Conservation (phyloP, 1,140 invertebrate species). For the Bombus huntii region DNA sequence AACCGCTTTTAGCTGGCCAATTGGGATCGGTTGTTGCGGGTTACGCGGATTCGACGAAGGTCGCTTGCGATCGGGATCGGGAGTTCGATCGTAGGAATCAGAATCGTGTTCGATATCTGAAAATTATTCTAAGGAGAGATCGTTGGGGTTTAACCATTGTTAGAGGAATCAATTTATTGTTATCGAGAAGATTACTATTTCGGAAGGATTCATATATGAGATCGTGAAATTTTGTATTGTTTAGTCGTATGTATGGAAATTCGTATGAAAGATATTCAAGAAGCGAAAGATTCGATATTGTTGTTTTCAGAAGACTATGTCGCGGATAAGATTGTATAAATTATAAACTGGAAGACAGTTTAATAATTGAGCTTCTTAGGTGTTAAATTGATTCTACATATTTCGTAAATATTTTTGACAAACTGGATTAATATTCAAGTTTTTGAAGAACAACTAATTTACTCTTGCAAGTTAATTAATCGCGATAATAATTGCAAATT, state of each 20-base stretch:
- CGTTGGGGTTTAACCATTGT: background rate
- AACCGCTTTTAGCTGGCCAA: constrained; percentile 1
- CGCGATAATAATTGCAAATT: too few species aligned
- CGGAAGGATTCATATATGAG: background rate
- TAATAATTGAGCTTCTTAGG: background rate
- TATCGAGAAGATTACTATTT: too few species aligned
- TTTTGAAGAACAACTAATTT: too few species aligned
- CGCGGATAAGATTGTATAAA: background rate
- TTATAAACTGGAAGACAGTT: background rate
- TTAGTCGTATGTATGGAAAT: background rate
- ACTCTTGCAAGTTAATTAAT: too few species aligned
- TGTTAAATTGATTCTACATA: too few species aligned
- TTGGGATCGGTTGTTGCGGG: constrained; percentile 10
- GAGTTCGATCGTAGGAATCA: background rate
- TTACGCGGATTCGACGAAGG: background rate
- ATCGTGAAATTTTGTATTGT: background rate
- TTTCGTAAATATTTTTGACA: too few species aligned
- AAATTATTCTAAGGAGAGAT: background rate
- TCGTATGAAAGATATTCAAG: background rate
- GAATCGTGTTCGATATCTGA: too few species aligned
- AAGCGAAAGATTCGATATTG: background rate
- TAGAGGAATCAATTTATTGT: too few species aligned
- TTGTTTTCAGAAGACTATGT: background rate
- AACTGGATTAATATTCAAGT: too few species aligned
- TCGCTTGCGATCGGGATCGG: background rate